These are phyloP conservation scores for Diaphora mendica DNA, from an alignment of 2,888 invertebrate species.

Conservation along the genomic window DNA sequence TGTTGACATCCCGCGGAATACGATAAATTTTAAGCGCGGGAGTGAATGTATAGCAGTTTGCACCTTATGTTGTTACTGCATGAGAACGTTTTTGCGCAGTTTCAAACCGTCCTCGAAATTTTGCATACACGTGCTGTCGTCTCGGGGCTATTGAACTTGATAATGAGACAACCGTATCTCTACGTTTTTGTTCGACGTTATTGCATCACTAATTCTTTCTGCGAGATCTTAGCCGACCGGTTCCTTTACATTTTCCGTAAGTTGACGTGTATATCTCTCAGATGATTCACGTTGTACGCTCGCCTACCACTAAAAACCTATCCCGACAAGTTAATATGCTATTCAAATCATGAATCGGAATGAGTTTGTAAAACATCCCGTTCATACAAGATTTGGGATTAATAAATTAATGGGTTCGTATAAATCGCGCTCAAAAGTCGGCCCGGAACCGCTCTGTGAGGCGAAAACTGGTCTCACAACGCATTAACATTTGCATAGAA, in stretches of 20 bases:
- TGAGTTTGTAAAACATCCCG: constrained; percentile 65
- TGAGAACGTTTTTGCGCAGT: constrained; percentile 77
- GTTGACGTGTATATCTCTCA: constrained; percentile 47
- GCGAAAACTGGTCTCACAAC: constrained; percentile 83
- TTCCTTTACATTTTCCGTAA: constrained; percentile 48
- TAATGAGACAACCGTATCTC: constrained; percentile 82
- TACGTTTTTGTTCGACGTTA: constrained; percentile 69
- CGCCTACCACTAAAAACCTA: constrained; percentile 14
- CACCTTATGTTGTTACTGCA: constrained; percentile 71
- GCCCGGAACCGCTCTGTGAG: constrained; percentile 80
- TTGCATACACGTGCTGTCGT: constrained; percentile 85
- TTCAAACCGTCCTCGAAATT: constrained; percentile 64
- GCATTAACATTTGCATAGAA: constrained; percentile 86
- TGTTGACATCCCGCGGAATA: constrained; percentile 77
- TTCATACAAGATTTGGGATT: constrained; percentile 66
- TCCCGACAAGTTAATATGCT: constrained; percentile 19
- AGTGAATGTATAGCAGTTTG: constrained; percentile 68
- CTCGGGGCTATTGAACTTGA: constrained; percentile 85
- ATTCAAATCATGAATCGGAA: constrained; percentile 45
- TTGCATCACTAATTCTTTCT: constrained; percentile 80
- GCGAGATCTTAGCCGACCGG: constrained; percentile 55
- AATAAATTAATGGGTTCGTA: constrained; percentile 74
- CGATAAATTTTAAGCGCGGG: constrained; percentile 72
- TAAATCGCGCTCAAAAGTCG: constrained; percentile 72
- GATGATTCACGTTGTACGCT: constrained; percentile 57